Conservation (phyloP, 2,113 vertebrate genomes). For the Sorex fumeus region DNA sequence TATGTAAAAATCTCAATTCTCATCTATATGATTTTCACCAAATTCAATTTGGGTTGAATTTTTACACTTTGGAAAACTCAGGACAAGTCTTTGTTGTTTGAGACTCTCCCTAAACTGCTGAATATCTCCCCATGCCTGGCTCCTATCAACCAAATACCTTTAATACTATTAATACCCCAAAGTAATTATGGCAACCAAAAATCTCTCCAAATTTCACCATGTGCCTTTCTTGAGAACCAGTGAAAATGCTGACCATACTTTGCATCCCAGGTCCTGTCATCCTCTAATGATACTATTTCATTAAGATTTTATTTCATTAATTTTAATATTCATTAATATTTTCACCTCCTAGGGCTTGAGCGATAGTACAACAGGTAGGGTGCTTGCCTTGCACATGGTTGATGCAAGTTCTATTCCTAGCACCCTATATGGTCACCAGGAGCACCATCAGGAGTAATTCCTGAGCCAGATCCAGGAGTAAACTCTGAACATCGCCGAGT, state of each 20-base stretch:
- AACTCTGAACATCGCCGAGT: too few species aligned
- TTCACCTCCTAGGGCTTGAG: too few species aligned
- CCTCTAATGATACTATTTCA: not conserved
- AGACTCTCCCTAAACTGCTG: not conserved
- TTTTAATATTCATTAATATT: not conserved
- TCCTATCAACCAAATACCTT: not conserved
- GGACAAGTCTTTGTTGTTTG: not conserved
- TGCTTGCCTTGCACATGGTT: too few species aligned
- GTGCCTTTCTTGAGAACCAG: not conserved
- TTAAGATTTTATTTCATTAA: not conserved
- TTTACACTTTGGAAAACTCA: not conserved
- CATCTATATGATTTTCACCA: not conserved
- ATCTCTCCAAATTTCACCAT: not conserved
- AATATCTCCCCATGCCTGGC: not conserved
- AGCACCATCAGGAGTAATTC: too few species aligned
- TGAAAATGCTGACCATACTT: not conserved
- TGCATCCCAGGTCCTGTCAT: not conserved
- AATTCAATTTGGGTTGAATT: not conserved
- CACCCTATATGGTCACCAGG: too few species aligned
- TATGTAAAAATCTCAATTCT: conserved; percentile 21
- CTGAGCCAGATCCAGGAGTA: too few species aligned
- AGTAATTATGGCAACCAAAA: not conserved
- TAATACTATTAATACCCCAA: not conserved
- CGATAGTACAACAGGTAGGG: too few species aligned
- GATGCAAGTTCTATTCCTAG: too few species aligned